Conservation (phyloP, 2,113 vertebrate genomes). For the Phyllostomus discolor region DNA sequence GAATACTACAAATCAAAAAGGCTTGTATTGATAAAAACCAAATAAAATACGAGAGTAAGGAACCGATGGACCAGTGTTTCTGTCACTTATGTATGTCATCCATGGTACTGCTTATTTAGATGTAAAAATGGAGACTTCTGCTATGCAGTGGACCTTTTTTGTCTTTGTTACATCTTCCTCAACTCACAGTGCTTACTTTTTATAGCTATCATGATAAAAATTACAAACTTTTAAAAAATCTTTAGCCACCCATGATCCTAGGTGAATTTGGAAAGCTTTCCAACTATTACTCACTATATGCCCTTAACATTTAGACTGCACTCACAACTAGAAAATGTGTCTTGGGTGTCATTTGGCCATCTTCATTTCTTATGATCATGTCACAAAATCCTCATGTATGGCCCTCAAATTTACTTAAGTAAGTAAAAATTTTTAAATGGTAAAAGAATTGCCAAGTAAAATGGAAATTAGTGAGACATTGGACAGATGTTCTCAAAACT, state of each 20-base stretch:
- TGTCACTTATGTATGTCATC: not conserved
- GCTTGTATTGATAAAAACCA: not conserved
- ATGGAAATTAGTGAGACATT: not conserved
- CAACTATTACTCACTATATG: not conserved
- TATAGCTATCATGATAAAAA: not conserved
- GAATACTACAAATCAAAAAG: not conserved
- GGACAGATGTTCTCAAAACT: not conserved
- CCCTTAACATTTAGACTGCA: not conserved
- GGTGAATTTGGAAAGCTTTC: not conserved
- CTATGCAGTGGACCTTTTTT: not conserved
- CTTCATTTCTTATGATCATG: not conserved
- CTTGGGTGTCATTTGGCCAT: not conserved
- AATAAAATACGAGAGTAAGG: not conserved
- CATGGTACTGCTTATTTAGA: not conserved
- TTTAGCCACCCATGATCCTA: not conserved
- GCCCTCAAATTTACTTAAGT: not conserved
- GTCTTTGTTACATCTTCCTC: not conserved
- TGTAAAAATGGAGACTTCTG: not conserved
- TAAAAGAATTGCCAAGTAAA: not conserved
- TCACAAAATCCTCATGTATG: not conserved
- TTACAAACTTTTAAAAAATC: not conserved
- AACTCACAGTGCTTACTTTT: not conserved
- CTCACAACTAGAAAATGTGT: not conserved
- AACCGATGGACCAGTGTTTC: no score
- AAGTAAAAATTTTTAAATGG: not conserved